Percentiles rank a stretch among this genome's conserved stretches.
Conservation (phyloP, 2,888 invertebrate genomes). For the Trichogramma evanescens region DNA sequence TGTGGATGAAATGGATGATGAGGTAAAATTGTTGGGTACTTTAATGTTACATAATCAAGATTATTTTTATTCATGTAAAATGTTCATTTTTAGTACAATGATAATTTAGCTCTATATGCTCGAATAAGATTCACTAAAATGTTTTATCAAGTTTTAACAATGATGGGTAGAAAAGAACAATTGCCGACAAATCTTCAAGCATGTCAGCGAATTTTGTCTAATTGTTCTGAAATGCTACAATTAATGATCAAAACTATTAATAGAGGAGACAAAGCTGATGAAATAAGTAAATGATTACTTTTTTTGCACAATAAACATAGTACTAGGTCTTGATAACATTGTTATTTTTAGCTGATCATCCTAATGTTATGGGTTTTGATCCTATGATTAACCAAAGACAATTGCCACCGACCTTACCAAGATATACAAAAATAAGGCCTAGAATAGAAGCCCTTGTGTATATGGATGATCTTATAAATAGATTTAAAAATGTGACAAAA, state of each 20-base stretch:
- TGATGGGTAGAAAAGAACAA: constrained; percentile 63
- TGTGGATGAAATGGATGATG: constrained; percentile 44
- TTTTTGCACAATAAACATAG: neutral
- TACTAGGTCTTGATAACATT: neutral
- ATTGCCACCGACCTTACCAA: constrained; percentile 95
- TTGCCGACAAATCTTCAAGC: constrained; percentile 63
- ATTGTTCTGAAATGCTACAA: constrained; percentile 76
- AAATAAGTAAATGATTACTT: constrained; percentile 50
- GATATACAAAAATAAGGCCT: constrained; percentile 87
- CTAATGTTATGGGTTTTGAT: constrained; percentile 88
- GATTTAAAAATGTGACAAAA: constrained; percentile 75
- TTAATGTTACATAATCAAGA: neutral
- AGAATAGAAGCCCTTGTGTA: constrained; percentile 71
- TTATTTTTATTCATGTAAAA: neutral
- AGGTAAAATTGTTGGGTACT: constrained; percentile 35
- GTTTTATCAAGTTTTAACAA: constrained; percentile 72
- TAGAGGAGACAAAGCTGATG: constrained; percentile 65
- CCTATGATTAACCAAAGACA: constrained; percentile 92
- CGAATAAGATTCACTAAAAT: constrained; percentile 81
- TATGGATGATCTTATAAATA: constrained; percentile 73
- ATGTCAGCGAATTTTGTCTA: constrained; percentile 72
- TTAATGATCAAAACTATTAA: constrained; percentile 69
- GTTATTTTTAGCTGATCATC: constrained; percentile 55
- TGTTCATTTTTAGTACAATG: constrained; percentile 45
- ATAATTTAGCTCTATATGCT: constrained; percentile 64